Percentiles rank a stretch among this genome's conserved stretches.
Evolutionary conservation across 2,113 vertebrate genomes (phyloP).

Genomic region (Picathartes gymnocephalus): DNA sequence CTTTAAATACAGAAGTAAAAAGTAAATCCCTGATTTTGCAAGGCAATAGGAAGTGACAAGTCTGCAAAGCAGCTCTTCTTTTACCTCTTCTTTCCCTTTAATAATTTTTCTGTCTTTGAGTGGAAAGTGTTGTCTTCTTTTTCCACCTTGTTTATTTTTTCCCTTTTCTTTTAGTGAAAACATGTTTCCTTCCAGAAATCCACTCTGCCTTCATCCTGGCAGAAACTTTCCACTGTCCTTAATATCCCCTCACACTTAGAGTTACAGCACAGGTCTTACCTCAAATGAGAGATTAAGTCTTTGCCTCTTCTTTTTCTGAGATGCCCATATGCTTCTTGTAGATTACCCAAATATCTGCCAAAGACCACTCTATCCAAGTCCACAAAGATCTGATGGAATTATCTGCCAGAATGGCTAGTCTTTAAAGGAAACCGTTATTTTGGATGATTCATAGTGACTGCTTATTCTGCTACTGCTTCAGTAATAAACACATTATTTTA

Average conservation of each 20-base stretch:
- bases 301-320: background rate
- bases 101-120: background rate
- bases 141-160: constrained; percentile 24
- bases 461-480: constrained; percentile 52
- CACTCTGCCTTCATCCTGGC: background rate
- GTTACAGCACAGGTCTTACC: background rate
- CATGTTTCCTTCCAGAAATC: constrained; percentile 28
- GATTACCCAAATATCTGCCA: background rate
- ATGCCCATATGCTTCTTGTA: background rate
- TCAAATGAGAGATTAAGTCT: background rate
- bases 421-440: constrained; percentile 59
- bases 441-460: constrained; percentile 34
- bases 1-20: background rate
- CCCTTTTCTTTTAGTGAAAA: constrained; percentile 22
- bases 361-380: background rate
- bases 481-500: constrained; percentile 55
- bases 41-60: background rate
- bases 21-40: background rate
- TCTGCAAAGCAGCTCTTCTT: background rate
- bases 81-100: background rate
- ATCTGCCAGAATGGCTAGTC: background rate
- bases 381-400: constrained; percentile 31
- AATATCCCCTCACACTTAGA: background rate
- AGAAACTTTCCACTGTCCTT: constrained; percentile 5
- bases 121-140: constrained; percentile 9